Conservation (phyloP, 37 sponge, comb jelly and placozoan genomes). For the Oopsacas minuta region DNA sequence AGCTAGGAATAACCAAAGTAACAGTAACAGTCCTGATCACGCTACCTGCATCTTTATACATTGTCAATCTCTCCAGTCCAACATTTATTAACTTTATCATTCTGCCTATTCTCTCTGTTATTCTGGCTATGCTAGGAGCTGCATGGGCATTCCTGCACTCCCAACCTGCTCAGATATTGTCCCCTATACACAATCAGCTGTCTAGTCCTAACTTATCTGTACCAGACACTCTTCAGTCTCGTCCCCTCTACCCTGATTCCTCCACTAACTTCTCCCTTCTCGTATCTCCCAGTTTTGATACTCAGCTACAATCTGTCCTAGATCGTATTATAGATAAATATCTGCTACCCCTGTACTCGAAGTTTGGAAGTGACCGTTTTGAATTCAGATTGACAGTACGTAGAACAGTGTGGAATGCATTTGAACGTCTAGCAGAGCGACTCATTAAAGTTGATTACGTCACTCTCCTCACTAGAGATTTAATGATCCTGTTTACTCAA, state of each 20-base stretch:
- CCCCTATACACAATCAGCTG: neutral
- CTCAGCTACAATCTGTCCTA: neutral
- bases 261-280: neutral
- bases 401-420: neutral
- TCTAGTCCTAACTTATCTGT: neutral
- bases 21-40: neutral
- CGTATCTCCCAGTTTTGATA: neutral
- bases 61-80: neutral
- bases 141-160: constrained; percentile 3
- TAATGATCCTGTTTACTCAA: neutral
- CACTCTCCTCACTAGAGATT: neutral
- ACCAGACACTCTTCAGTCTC: neutral
- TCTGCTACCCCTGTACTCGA: neutral
- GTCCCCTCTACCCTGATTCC: neutral
- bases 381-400: neutral
- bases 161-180: neutral
- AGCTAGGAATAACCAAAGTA: neutral
- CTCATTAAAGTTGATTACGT: constrained; percentile 3
- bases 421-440: neutral
- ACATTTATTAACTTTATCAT: neutral
- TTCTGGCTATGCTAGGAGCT: neutral
- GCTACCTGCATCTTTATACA: neutral
- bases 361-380: neutral
- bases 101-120: neutral
- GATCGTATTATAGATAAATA: neutral